A percentile compares a stretch with the other conserved stretches of the same genome.
These are phyloP conservation scores for Basileuterus tristriatus DNA, from an alignment of 2,797 vertebrate species.

Conservation along the genomic window DNA sequence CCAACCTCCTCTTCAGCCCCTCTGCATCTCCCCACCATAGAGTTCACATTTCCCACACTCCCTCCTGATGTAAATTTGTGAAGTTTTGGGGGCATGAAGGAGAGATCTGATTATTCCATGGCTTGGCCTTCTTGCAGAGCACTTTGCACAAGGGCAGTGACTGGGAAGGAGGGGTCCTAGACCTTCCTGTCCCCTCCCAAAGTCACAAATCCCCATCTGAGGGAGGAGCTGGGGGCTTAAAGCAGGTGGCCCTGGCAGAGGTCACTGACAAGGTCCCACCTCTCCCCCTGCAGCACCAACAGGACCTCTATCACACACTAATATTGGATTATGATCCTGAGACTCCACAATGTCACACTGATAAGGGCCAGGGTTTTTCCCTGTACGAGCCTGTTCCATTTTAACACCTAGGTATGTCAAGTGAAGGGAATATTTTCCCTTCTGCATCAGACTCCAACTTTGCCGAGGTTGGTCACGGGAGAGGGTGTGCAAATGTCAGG, in stretches of 20 bases:
- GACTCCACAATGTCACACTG: conserved; percentile 64
- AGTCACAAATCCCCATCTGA: background rate
- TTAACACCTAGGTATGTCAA: conserved; percentile 51
- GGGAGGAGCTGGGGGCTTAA: background rate
- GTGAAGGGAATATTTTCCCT: conserved; percentile 68
- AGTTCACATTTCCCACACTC: rapidly evolving
- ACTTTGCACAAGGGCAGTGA: background rate
- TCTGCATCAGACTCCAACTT: conserved; percentile 61
- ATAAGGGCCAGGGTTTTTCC: conserved; percentile 14
- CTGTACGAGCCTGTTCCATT: conserved; percentile 37
- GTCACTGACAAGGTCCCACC: conserved; percentile 33
- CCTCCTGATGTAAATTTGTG: background rate
- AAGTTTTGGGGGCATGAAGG: background rate
- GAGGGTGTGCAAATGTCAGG: background rate
- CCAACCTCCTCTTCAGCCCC: background rate
- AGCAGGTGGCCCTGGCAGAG: conserved; percentile 4
- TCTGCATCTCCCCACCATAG: background rate
- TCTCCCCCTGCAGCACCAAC: background rate
- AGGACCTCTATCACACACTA: conserved; percentile 29
- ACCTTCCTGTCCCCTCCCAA: background rate
- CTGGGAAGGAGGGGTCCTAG: background rate
- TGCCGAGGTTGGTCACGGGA: background rate
- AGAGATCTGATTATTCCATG: background rate
- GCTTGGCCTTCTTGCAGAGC: background rate
- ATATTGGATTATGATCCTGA: conserved; percentile 58